Percentiles rank a stretch among this genome's conserved stretches.
phyloP scores from a whole-genome alignment of 2,113 vertebrate species.

The western clawed frog (Xenopus tropicalis) region UCB_Xtro_10.0 CM004444.2:80398501-80399000 shows the following conservation, averaged over 20 bases:
- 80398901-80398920: too few relatives aligned
- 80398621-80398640: slow-evolving; percentile 47
- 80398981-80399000: too few relatives aligned
- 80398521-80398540: slow-evolving; percentile 60
- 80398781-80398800: too few relatives aligned
- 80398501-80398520: slow-evolving; percentile 54
- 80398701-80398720: slow-evolving; percentile 9
- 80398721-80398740: not conserved
- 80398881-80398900: too few relatives aligned
- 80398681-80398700: slow-evolving; percentile 31
- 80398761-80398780: too few relatives aligned
- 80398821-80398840: too few relatives aligned
- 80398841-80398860: too few relatives aligned
- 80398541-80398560: slow-evolving; percentile 66
- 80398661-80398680: slow-evolving; percentile 49
- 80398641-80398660: slow-evolving; percentile 50
- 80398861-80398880: too few relatives aligned
- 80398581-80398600: slow-evolving; percentile 61
- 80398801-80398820: too few relatives aligned
- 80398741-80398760: slow-evolving; percentile 14
- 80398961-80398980: too few relatives aligned
- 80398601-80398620: slow-evolving; percentile 56
- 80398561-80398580: slow-evolving; percentile 60
- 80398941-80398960: too few relatives aligned
- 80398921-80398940: too few relatives aligned